These are phyloP conservation scores for Hymenopus coronatus DNA, from an alignment of 2,888 invertebrate species.

Conservation along the genomic window DNA sequence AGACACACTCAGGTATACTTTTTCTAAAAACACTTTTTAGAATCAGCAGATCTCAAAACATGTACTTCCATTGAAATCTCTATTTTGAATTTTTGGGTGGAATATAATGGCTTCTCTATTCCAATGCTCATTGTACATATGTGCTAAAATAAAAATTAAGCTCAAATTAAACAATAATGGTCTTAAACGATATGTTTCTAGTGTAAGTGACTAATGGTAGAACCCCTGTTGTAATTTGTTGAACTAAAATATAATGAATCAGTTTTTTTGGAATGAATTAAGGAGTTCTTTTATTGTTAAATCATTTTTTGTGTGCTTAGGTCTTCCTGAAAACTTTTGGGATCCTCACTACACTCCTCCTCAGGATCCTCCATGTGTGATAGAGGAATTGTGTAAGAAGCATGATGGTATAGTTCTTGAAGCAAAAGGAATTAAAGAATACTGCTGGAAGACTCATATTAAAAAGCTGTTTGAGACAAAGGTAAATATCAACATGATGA, in stretches of 20 bases:
- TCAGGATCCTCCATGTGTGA: constrained; percentile 73
- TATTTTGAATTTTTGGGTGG: too few species aligned
- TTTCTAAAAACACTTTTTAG: too few species aligned
- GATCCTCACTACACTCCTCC: constrained; percentile 58
- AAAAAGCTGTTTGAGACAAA: constrained; percentile 70
- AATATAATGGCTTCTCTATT: too few species aligned
- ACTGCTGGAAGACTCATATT: constrained; percentile 78
- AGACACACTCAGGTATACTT: too few species aligned
- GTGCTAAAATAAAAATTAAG: not conserved
- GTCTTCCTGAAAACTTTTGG: constrained; percentile 68
- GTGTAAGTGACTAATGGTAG: not conserved
- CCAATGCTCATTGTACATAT: too few species aligned
- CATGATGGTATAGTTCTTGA: constrained; percentile 83
- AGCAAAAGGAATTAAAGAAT: constrained; percentile 86
- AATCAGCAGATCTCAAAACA: too few species aligned
- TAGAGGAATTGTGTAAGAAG: constrained; percentile 75
- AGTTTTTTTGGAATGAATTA: too few species aligned
- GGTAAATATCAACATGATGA: constrained; percentile 45
- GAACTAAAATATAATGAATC: not conserved
- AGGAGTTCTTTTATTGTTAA: not conserved
- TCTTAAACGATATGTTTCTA: too few species aligned
- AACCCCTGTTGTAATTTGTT: not conserved
- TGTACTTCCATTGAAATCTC: too few species aligned
- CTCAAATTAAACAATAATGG: not conserved
- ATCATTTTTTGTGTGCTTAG: constrained; percentile 46